Evolutionary conservation across 1,140 invertebrate genomes (phyloP).

Genomic region (Ditylenchus dipsaci): DNA sequence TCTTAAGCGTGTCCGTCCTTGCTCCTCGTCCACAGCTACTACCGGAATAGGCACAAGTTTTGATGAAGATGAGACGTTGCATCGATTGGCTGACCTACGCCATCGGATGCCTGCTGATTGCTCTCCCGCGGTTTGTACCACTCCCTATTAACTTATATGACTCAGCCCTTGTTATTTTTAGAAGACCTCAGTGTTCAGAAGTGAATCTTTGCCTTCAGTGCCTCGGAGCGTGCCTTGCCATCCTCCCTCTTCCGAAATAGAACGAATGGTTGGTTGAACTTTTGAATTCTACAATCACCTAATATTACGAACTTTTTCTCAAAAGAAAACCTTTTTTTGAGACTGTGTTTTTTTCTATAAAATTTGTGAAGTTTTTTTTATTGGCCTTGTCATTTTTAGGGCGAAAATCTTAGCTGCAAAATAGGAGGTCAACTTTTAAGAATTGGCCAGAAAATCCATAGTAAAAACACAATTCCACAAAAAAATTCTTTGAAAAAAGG

Average conservation of each 20-base stretch:
- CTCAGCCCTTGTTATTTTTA: background rate
- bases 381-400: too few relatives aligned
- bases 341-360: too few relatives aligned
- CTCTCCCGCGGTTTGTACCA: background rate
- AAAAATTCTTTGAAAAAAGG: too few relatives aligned
- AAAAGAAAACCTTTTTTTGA: too few relatives aligned
- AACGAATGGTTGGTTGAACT: conserved; percentile 7
- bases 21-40: conserved; percentile 7
- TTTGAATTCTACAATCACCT: background rate
- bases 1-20: background rate
- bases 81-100: background rate
- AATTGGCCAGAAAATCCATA: too few relatives aligned
- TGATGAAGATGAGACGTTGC: background rate
- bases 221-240: background rate
- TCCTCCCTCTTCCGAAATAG: background rate
- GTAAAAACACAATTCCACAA: too few relatives aligned
- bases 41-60: background rate
- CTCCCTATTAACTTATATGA: background rate
- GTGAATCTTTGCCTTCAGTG: conserved; percentile 33
- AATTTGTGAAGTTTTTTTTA: too few relatives aligned
- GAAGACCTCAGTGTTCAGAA: conserved; percentile 37
- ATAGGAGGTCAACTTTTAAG: too few relatives aligned
- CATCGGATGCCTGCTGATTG: conserved; percentile 8
- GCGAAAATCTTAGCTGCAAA: too few relatives aligned
- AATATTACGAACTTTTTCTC: background rate